phyloP scores from a whole-genome alignment of 2,888 invertebrate species.

The Dicycla oo region DNA sequence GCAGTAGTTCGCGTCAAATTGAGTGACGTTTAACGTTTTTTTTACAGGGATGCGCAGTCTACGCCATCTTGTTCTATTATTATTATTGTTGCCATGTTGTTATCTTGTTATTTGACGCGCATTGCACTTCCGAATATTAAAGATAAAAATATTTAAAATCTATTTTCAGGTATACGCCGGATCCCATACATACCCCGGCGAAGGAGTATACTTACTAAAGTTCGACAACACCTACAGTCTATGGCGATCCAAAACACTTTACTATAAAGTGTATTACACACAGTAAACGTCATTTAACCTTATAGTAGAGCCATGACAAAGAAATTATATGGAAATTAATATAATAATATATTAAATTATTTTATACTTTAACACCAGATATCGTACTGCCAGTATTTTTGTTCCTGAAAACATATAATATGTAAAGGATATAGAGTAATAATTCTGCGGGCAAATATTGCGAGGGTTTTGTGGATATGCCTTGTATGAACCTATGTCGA shows the following conservation, averaged over 20 bases:
- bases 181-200: conserved; percentile 98
- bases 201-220: conserved; percentile 99
- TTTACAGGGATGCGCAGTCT: no score
- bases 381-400: conserved; percentile 65
- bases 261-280: conserved; percentile 99
- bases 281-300: conserved; percentile 84
- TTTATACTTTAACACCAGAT: conserved; percentile 48
- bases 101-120: no score
- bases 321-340: conserved; percentile 59
- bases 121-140: background rate
- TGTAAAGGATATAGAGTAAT: conserved; percentile 23
- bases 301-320: conserved; percentile 74
- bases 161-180: conserved; percentile 96
- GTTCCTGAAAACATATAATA: conserved; percentile 29
- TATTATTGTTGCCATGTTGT: no score
- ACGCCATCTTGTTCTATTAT: no score
- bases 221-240: conserved; percentile 99
- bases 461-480: background rate
- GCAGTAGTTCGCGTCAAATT: no score
- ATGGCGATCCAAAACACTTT: conserved; percentile 99
- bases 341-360: conserved; percentile 60
- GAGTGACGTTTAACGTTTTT: no score
- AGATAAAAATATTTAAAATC: background rate
- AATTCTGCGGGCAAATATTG: conserved; percentile 25
- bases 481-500: background rate